A percentile compares a stretch with the other conserved stretches of the same genome.
Conservation (phyloP, 2,113 vertebrate genomes). For the Spheniscus mendiculus region DNA sequence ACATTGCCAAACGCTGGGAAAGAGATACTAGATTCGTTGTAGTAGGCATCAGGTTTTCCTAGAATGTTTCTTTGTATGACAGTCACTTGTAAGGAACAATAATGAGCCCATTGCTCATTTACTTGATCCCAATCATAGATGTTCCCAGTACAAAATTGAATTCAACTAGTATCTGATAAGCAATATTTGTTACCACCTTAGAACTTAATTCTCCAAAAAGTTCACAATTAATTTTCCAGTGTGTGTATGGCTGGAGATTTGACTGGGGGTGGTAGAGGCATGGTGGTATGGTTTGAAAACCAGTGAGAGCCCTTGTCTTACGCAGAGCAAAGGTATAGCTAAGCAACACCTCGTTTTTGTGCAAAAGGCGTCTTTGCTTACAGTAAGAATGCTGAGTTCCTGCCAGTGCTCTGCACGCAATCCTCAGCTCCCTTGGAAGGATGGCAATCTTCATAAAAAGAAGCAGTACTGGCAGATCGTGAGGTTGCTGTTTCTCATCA, state of each 20-base stretch:
- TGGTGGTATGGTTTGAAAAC: neutral
- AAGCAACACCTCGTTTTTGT: rapidly evolving
- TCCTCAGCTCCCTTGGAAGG: neutral
- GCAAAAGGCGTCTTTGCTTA: neutral
- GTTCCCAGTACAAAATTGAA: neutral
- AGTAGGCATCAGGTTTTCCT: neutral
- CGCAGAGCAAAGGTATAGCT: neutral
- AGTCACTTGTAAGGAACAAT: neutral
- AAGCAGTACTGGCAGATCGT: neutral
- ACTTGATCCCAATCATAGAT: neutral
- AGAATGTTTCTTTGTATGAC: neutral
- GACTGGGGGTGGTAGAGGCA: neutral
- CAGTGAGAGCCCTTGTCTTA: neutral
- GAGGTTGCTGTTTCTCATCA: neutral
- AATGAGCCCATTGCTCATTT: neutral
- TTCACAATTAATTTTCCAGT: neutral
- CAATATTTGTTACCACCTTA: neutral
- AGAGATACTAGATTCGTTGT: neutral
- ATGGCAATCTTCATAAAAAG: neutral
- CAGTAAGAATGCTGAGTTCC: neutral
- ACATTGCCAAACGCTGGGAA: neutral
- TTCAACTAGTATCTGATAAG: neutral
- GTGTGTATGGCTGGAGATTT: neutral
- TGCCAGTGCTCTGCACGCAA: neutral
- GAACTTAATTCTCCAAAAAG: neutral